These are phyloP conservation scores for Pilophorus perplexus DNA, from an alignment of 2,888 invertebrate genomes.

Conservation along the genomic window DNA sequence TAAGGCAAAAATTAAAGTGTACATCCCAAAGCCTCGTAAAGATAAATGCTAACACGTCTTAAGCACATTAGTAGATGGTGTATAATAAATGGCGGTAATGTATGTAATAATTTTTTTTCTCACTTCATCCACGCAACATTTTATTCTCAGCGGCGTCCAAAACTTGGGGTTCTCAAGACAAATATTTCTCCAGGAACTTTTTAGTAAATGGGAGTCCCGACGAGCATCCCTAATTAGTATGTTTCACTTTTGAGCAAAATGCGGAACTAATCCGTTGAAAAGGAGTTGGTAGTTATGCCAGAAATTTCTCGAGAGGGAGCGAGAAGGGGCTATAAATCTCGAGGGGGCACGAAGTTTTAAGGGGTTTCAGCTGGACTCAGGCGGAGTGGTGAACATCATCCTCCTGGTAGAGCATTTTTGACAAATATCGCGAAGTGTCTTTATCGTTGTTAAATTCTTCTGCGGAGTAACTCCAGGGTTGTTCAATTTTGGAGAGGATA, in stretches of 20 bases:
- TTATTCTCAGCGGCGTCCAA: constrained; percentile 11
- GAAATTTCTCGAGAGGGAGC: no score
- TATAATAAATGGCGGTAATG: constrained; percentile 10
- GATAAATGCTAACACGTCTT: constrained; percentile 18
- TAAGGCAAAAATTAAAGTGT: constrained; percentile 8
- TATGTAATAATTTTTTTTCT: constrained; percentile 17
- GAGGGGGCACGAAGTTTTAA: no score
- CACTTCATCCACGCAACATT: constrained; percentile 8
- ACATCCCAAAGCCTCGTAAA: not conserved
- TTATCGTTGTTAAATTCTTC: no score
- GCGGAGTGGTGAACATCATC: no score
- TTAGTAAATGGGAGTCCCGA: constrained; percentile 13
- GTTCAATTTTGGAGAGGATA: no score
- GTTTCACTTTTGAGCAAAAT: not conserved
- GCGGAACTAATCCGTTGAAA: not conserved
- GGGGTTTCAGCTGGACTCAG: no score
- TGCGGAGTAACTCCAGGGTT: no score
- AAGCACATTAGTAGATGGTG: constrained; percentile 10
- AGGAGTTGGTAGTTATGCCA: constrained; percentile 4
- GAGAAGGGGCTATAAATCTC: no score
- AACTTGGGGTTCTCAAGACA: constrained; percentile 19
- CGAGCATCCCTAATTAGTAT: constrained; percentile 19
- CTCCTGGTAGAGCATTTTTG: no score
- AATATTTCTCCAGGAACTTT: not conserved
- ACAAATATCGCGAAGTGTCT: no score